Conservation (phyloP, 2,888 invertebrate species). For the Caenorhabditis sp. region DNA sequence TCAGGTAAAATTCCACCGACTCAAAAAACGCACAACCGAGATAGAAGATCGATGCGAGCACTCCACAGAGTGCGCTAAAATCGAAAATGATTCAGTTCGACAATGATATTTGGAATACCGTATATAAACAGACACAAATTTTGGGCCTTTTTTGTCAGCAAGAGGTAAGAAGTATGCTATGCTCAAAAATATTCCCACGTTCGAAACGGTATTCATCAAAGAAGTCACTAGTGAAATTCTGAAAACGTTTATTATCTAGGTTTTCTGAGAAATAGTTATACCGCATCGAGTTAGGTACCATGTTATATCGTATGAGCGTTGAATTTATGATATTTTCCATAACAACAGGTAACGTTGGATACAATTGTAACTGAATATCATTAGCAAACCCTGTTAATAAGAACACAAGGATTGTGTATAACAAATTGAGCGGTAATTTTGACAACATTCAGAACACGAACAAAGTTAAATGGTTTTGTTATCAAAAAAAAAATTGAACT, state of each 20-base stretch:
- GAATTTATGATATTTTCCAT: not conserved
- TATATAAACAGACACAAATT: not conserved
- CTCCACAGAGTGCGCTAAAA: no score
- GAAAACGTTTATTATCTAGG: not conserved
- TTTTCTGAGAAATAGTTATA: not conserved
- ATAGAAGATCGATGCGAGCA: constrained; percentile 10
- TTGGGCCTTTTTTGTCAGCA: not conserved
- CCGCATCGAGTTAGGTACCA: not conserved
- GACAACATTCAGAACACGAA: no score
- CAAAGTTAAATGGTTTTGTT: no score
- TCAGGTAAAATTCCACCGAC: constrained; percentile 34
- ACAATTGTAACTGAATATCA: not conserved
- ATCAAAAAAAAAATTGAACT: no score
- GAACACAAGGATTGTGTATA: not conserved
- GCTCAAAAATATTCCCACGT: not conserved
- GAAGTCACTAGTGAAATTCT: not conserved
- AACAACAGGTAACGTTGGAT: not conserved
- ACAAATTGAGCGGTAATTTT: not conserved
- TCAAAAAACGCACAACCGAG: constrained; percentile 17
- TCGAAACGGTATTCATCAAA: not conserved
- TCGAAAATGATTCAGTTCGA: no score
- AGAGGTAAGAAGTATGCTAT: not conserved
- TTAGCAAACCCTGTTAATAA: not conserved
- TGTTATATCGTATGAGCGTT: not conserved
- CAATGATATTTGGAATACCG: constrained; percentile 9